phyloP scores from a whole-genome alignment of 2,797 vertebrate genomes.

The Peromyscus aztecus region DNA sequence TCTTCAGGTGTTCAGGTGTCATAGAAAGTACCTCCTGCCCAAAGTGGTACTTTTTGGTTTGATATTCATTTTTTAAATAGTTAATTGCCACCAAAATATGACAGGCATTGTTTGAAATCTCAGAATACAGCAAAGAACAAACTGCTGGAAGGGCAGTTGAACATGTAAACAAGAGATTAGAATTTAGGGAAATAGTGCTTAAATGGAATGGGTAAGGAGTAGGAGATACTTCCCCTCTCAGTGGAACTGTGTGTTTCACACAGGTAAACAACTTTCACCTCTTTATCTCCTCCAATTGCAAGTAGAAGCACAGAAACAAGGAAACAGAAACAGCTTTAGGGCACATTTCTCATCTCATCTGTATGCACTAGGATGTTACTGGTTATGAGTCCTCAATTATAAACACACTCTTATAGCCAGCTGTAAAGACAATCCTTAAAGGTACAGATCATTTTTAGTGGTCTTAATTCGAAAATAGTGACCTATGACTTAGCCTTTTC shows the following conservation, averaged over 20 bases:
- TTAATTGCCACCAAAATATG: background rate
- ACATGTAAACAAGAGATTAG: background rate
- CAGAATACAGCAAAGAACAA: background rate
- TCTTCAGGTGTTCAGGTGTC: background rate
- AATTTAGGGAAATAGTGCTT: background rate
- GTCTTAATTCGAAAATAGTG: background rate
- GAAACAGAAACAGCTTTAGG: background rate
- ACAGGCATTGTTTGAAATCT: background rate
- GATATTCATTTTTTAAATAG: constrained; percentile 9
- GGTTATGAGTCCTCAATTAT: background rate
- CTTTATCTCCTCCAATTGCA: background rate
- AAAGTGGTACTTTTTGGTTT: background rate
- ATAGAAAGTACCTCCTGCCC: background rate
- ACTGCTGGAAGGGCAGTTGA: background rate
- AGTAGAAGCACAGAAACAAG: background rate
- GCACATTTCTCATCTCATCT: background rate
- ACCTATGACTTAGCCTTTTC: background rate
- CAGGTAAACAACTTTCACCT: background rate
- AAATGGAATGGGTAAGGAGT: accelerated
- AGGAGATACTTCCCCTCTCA: background rate
- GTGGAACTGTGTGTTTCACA: background rate
- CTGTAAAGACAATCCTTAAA: background rate
- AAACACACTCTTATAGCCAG: background rate
- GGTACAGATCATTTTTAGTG: background rate
- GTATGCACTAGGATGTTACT: background rate